phyloP scores from a whole-genome alignment of 1,140 invertebrate genomes.

The Galleria mellonella region DNA sequence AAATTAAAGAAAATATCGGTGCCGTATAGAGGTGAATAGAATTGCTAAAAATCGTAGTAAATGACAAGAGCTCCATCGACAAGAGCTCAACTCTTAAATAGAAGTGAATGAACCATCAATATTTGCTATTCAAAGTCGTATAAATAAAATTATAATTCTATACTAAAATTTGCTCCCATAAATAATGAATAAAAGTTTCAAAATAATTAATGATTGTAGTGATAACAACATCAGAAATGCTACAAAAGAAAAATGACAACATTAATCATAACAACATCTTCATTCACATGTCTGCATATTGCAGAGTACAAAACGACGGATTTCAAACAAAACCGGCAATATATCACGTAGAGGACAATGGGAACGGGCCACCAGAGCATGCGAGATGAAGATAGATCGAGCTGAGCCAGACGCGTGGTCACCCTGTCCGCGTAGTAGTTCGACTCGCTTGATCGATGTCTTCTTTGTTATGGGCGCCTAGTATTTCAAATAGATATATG shows the following conservation, averaged over 20 bases:
- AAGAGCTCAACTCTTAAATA: no score
- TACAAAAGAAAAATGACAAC: neutral
- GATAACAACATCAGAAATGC: neutral
- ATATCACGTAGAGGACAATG: slow-evolving; percentile 14
- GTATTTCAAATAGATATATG: slow-evolving; percentile 6
- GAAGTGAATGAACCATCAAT: no score
- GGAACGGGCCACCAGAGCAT: slow-evolving; percentile 7
- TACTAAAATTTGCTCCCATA: no score
- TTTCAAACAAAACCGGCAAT: neutral
- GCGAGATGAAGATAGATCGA: slow-evolving; percentile 49
- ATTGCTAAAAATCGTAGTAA: no score
- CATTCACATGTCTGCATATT: neutral
- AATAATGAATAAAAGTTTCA: no score
- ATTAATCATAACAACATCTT: slow-evolving; percentile 3
- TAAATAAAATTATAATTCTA: no score
- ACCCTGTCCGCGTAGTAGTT: slow-evolving; percentile 30
- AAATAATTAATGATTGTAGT: neutral
- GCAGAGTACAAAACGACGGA: neutral
- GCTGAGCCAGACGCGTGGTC: slow-evolving; percentile 39
- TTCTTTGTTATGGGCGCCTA: slow-evolving; percentile 13
- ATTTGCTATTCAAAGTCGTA: no score
- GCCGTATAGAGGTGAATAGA: no score
- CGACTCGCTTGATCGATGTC: slow-evolving; percentile 19
- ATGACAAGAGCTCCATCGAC: no score
- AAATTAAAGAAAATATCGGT: no score